Percentiles rank a stretch among this genome's conserved stretches.
Conservation (phyloP, 2,888 invertebrate species). For the Tuta absoluta region DNA sequence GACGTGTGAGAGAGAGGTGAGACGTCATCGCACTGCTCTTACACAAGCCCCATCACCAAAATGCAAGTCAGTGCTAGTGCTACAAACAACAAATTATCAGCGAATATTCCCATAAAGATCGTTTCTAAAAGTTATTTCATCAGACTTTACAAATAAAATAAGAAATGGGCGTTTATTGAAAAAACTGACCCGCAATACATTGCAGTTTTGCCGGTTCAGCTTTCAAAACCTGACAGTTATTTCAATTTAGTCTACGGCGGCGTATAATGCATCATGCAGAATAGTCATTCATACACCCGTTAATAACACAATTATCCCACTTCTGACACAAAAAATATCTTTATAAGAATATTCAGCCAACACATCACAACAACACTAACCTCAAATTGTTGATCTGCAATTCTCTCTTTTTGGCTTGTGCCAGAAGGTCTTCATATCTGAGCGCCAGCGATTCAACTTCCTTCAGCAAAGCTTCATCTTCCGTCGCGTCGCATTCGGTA, state of each 20-base stretch:
- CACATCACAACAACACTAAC: constrained; percentile 68
- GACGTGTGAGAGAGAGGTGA: constrained; percentile 20
- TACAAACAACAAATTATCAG: constrained; percentile 53
- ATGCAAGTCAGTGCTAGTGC: constrained; percentile 67
- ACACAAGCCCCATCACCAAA: constrained; percentile 62
- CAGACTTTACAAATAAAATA: background rate
- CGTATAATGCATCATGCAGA: too few species aligned
- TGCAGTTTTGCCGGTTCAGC: too few species aligned
- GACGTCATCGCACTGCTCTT: constrained; percentile 27
- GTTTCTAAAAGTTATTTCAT: background rate
- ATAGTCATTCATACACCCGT: too few species aligned
- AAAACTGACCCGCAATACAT: background rate
- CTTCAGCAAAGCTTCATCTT: constrained; percentile 84
- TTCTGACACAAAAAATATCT: background rate
- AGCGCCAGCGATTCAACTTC: constrained; percentile 84
- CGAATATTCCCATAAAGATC: constrained; percentile 28
- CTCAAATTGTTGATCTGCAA: constrained; percentile 89
- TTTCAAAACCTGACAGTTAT: too few species aligned
- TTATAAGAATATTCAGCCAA: constrained; percentile 10
- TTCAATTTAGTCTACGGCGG: too few species aligned
- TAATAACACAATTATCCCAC: background rate
- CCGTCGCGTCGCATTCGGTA: constrained; percentile 86
- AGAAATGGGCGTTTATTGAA: background rate
- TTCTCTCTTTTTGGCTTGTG: constrained; percentile 87
- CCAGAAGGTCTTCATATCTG: constrained; percentile 85